Conservation (phyloP, 1,140 invertebrate genomes). For the Lepidurus apus region DNA sequence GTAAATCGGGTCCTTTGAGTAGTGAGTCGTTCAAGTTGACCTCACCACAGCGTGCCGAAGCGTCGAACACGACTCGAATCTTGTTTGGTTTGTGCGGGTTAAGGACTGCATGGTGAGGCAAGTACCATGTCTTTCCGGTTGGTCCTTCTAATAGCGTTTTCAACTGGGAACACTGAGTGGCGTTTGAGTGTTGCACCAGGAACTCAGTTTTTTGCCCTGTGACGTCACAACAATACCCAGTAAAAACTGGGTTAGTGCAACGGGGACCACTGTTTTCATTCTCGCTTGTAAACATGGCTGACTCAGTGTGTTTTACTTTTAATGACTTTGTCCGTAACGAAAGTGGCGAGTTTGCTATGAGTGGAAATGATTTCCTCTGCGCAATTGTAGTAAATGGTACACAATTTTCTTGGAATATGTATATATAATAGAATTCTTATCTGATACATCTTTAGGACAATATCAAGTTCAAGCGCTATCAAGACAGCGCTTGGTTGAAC, state of each 20-base stretch:
- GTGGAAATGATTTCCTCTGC: background rate
- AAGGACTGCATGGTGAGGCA: slow-evolving; percentile 46
- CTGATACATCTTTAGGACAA: background rate
- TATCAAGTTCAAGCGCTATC: background rate
- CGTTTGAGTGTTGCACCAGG: too few species aligned
- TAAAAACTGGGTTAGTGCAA: too few species aligned
- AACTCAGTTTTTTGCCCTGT: too few species aligned
- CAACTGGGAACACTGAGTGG: too few species aligned
- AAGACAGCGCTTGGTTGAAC: background rate
- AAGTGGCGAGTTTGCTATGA: background rate
- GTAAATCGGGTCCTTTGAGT: slow-evolving; percentile 33
- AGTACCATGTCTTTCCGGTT: slow-evolving; percentile 40
- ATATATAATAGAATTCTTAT: too few species aligned
- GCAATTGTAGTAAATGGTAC: background rate
- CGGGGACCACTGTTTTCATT: too few species aligned
- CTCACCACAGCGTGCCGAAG: slow-evolving; percentile 39
- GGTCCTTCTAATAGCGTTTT: slow-evolving; percentile 8
- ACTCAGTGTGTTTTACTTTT: background rate
- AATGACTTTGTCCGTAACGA: background rate
- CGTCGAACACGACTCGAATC: slow-evolving; percentile 45
- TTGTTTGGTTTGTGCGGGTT: slow-evolving; percentile 38
- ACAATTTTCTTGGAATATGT: background rate
- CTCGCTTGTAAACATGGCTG: background rate
- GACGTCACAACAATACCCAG: too few species aligned
- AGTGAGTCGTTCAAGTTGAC: slow-evolving; percentile 30